Base-by-base conservation (phyloP, 2,113 vertebrate genomes). In the Anser brachyrhynchus region DNA sequence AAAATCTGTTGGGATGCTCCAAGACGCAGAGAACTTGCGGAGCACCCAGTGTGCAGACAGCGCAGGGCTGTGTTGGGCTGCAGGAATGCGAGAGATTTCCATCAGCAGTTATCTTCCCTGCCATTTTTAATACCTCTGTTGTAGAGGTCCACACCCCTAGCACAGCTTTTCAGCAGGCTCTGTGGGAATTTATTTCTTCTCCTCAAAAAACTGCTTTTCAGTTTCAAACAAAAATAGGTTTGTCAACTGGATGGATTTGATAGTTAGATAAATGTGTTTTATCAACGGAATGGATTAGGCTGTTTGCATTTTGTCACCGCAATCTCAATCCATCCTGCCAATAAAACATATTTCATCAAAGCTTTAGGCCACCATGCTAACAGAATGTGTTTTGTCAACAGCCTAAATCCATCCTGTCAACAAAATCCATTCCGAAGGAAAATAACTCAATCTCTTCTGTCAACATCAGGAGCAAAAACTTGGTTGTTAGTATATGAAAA, bases 361-460 rank as follows among this genome's bases (percentile, higher is more conserved):
- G 92, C 87, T 78, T 55, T 86, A 77, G 91, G 89, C 89, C 94
- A 93, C 92, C 89, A 4, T 3, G 70, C 94, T 94, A 82, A 43
- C 91, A 44, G 87, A 25, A 83, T 17, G 79, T 78, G 71, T 83
- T 97, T 91, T 72, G 59, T 95, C 94, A 97, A 85, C 93, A 97
- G 87, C 70, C 77, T 29, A 87, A 96, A 97, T 96, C 95, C 83
- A 89, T 11, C 94, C 94, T 96, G 96, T 95, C 96, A 95, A 96
- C 93, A 97, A 89, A 93, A 97, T 35, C 59, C 69, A 59, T 83
- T 69, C 76, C 3, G 33, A 75, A 55, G 77, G 95, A 87, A 94
- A 96, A 96, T 58, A 97, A 92, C 91, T 96, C 95, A 83, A 92
- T 97, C 95, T 91, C 83, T 94, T 90, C 79, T 96, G 96, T 97